Evolutionary conservation across 2,888 invertebrate species (phyloP).

Genomic region (Polydrusus pterygomalis): DNA sequence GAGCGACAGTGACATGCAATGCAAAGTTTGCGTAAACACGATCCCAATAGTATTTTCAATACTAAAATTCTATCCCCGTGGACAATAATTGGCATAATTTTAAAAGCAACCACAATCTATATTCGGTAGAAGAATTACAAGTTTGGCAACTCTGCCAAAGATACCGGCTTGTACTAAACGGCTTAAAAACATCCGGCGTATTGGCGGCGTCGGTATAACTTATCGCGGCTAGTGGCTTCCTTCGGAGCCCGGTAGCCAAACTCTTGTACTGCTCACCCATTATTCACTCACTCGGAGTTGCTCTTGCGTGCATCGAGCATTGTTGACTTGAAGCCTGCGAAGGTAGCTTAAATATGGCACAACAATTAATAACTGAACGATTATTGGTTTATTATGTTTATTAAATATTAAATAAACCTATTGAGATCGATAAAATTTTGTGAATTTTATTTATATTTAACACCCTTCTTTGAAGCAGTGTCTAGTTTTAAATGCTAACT

Average conservation of each 20-base stretch:
- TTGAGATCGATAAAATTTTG: too few relatives aligned
- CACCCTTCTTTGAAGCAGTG: too few relatives aligned
- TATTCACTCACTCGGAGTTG: slow-evolving; percentile 45
- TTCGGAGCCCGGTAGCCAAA: slow-evolving; percentile 46
- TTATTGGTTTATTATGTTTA: not conserved
- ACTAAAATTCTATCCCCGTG: too few relatives aligned
- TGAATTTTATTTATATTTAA: too few relatives aligned
- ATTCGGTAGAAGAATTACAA: not conserved
- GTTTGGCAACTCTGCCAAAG: slow-evolving; percentile 32
- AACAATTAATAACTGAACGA: not conserved
- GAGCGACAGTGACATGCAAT: too few relatives aligned
- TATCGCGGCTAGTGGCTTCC: slow-evolving; percentile 43
- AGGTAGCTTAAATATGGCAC: not conserved
- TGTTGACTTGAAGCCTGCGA: slow-evolving; percentile 17
- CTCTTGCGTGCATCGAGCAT: slow-evolving; percentile 33
- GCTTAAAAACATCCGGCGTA: slow-evolving; percentile 44
- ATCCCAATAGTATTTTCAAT: too few relatives aligned
- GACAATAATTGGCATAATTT: too few relatives aligned
- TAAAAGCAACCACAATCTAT: too few relatives aligned
- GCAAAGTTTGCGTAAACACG: too few relatives aligned
- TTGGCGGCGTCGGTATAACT: slow-evolving; percentile 44
- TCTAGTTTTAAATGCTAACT: too few relatives aligned
- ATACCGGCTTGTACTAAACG: slow-evolving; percentile 44
- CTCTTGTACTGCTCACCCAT: slow-evolving; percentile 45
- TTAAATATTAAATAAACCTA: not conserved